Percentiles rank a stretch among this genome's conserved stretches.
Evolutionary conservation across 2,888 invertebrate species (phyloP).

Genomic region (Rutpela maculata): DNA sequence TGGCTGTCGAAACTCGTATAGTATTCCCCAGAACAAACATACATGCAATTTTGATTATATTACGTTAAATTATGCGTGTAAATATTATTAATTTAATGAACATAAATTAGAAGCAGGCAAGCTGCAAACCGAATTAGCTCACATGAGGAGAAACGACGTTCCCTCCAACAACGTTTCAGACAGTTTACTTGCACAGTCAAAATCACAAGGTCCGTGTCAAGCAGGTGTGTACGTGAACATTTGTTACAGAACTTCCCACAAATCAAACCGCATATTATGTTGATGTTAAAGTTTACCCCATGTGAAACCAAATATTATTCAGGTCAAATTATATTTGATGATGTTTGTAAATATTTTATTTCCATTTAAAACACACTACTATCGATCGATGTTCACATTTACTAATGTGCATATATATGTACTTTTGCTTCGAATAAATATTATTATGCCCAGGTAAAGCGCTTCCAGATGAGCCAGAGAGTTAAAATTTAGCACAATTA

Average conservation of each 20-base stretch:
- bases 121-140: constrained; percentile 25
- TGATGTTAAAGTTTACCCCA: neutral
- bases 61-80: constrained; percentile 40
- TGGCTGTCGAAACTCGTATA: neutral
- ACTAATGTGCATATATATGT: no score
- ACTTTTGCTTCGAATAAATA: no score
- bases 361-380: neutral
- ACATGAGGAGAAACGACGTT: constrained; percentile 34
- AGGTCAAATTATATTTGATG: neutral
- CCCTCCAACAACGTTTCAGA: constrained; percentile 29
- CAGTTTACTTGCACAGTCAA: constrained; percentile 32
- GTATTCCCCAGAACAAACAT: neutral
- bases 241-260: constrained; percentile 57
- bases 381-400: neutral
- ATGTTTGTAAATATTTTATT: neutral
- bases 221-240: constrained; percentile 54
- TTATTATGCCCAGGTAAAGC: no score
- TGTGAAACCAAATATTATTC: neutral
- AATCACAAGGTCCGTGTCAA: constrained; percentile 30
- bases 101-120: constrained; percentile 35
- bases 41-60: neutral
- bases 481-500: no score
- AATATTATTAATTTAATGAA: constrained; percentile 37
- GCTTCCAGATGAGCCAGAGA: no score
- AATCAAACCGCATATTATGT: constrained; percentile 51